phyloP scores from a whole-genome alignment of 2,888 invertebrate genomes.

The Epirrhoe tristata region DNA sequence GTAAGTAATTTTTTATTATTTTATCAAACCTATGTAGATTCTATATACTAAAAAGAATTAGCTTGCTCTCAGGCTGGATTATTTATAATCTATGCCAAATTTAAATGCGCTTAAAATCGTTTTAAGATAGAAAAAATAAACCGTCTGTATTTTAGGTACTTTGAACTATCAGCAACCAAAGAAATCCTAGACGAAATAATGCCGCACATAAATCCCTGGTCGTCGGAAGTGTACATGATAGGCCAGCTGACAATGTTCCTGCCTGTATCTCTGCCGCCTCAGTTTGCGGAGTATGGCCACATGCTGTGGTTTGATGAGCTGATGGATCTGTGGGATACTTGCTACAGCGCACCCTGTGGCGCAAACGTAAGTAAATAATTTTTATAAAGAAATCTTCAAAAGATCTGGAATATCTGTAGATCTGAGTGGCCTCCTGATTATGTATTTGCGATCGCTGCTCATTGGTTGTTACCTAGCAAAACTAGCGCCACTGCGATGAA shows the following conservation, averaged over 20 bases:
- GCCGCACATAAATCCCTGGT: constrained; percentile 92
- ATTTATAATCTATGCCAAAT: too few relatives aligned
- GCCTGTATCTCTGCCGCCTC: constrained; percentile 88
- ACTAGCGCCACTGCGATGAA: too few relatives aligned
- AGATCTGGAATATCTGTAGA: too few relatives aligned
- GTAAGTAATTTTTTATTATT: constrained; percentile 67
- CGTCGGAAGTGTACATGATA: constrained; percentile 82
- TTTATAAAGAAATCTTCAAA: background rate
- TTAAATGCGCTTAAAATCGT: too few relatives aligned
- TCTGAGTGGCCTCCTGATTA: too few relatives aligned
- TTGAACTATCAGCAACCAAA: constrained; percentile 89
- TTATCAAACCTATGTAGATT: background rate
- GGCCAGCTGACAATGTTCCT: constrained; percentile 90
- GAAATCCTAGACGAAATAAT: constrained; percentile 94
- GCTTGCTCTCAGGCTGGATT: too few relatives aligned
- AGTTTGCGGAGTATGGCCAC: constrained; percentile 87
- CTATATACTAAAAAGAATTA: background rate
- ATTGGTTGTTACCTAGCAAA: too few relatives aligned
- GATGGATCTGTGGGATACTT: constrained; percentile 91
- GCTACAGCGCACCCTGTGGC: constrained; percentile 90
- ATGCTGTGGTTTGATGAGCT: constrained; percentile 93
- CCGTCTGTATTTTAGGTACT: constrained; percentile 82
- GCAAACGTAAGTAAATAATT: constrained; percentile 68
- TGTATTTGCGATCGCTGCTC: too few relatives aligned
- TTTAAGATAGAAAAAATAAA: background rate